Base-by-base conservation (phyloP, 2,888 invertebrate species). In the Agriopis marginaria region DNA sequence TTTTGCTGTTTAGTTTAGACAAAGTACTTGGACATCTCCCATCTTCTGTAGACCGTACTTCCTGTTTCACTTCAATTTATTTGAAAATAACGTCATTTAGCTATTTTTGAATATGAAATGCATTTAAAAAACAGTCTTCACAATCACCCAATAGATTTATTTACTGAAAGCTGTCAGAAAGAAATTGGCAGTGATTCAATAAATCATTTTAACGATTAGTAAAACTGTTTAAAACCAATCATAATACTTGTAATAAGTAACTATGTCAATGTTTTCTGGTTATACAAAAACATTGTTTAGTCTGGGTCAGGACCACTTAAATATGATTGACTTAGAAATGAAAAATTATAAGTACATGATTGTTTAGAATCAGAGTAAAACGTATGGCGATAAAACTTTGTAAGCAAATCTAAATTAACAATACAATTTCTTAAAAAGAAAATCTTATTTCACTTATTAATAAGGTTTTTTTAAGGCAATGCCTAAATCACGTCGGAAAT, bases 131-230 rank as follows among this genome's bases (percentile, higher is more conserved):
- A 63, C 74, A 75, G 75, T 77, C 80, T 81, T 80, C 82, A 82
- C 76, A 80, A 80, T 79, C 72, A 70, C 70, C 75, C 76, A 79
- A 76, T 81, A 79, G 72, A 76, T 68, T 67, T 68, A 71, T 68
- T 74, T 73, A 75, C 70, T 75, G 76, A 76, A 69, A 70, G 78
- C 77, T 79, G 75, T 74, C 79, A 74, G 73, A 73, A 77, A 75
- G 78, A 80, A 83, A 82, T 86, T 88, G 86, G 85, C 86, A 85
- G 67, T 67, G 74, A 68, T 82, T 87, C 85, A 86, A 82, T 82
- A 80, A 74, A 77, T 78, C 79, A 80, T 75, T 73, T 72, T 77
- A 60, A 61, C 44, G 17, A 60, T 17, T 50, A 51, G 56, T 39
- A 50, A 45, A 6, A 39, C 14, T 39, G 45, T 64, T 69, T 55